Conservation (phyloP, 2,888 invertebrate species). For the Diplazon laetatorius region DNA sequence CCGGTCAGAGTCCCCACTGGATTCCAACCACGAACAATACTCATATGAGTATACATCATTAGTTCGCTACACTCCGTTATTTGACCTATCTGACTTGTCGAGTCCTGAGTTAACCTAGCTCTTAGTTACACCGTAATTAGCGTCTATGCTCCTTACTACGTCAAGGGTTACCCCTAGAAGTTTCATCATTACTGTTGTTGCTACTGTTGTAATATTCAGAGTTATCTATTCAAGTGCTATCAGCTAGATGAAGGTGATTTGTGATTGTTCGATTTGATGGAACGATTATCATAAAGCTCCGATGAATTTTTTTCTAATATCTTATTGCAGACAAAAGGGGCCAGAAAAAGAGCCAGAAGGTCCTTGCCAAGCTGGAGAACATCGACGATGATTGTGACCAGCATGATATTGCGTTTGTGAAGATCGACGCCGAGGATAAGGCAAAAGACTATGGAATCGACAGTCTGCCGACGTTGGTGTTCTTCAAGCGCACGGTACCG, state of each 20-base stretch:
- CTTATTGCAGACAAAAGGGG: conserved; percentile 91
- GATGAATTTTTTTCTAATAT: conserved; percentile 38
- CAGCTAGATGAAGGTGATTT: no score
- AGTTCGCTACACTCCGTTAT: no score
- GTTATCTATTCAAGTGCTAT: background rate
- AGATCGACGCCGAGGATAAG: conserved; percentile 94
- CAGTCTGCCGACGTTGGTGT: conserved; percentile 91
- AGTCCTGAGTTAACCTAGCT: no score
- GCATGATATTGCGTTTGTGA: conserved; percentile 95
- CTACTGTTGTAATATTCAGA: no score
- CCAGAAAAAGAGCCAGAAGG: conserved; percentile 94
- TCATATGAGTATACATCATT: no score
- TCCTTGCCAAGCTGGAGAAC: conserved; percentile 92
- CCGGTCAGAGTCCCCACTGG: no score
- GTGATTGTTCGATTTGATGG: background rate
- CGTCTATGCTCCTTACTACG: no score
- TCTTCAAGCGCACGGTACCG: conserved; percentile 87
- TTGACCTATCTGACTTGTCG: no score
- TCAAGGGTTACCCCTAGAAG: no score
- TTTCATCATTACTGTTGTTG: no score
- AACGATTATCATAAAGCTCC: background rate
- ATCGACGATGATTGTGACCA: conserved; percentile 97
- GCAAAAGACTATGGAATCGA: conserved; percentile 96
- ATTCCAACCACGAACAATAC: no score
- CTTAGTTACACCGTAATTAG: no score